A percentile compares a stretch with the other conserved stretches of the same genome.
Evolutionary conservation across 2,113 vertebrate genomes (phyloP).

Genomic region (Dinomys branickii): DNA sequence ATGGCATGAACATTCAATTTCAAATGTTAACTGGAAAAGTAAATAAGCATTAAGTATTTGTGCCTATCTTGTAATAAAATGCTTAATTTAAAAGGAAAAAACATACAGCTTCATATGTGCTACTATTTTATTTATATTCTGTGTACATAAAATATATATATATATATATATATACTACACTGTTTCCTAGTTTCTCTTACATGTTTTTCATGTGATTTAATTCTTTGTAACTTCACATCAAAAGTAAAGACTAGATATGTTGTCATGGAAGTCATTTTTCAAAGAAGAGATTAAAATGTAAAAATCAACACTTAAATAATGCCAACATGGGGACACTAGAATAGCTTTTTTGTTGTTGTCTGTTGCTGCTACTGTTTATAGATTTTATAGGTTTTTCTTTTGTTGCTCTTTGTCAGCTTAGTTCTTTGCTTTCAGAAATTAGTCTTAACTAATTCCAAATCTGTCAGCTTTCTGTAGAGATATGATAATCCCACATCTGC

Average conservation of each 20-base stretch:
- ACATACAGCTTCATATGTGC: neutral
- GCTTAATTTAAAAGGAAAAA: constrained; percentile 40
- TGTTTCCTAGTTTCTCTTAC: neutral
- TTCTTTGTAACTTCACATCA: constrained; percentile 36
- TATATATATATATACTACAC: neutral
- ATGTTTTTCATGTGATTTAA: neutral
- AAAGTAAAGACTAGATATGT: constrained; percentile 59
- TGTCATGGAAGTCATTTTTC: constrained; percentile 79
- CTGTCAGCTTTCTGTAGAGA: neutral
- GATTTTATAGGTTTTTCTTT: neutral
- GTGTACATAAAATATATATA: neutral
- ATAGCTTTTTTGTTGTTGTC: neutral
- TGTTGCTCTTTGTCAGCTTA: neutral
- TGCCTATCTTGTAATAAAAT: neutral
- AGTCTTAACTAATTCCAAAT: neutral
- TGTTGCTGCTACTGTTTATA: neutral
- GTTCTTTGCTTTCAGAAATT: constrained; percentile 27
- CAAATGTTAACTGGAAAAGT: constrained; percentile 16
- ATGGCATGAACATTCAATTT: constrained; percentile 49
- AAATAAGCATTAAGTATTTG: neutral
- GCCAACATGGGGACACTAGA: neutral
- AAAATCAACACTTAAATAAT: constrained; percentile 55
- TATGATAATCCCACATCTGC: neutral
- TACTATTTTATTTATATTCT: constrained; percentile 11
- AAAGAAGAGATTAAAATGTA: constrained; percentile 48